Evolutionary conservation across 2,888 invertebrate species (phyloP).

Genomic region (Cacoxenus indagator): DNA sequence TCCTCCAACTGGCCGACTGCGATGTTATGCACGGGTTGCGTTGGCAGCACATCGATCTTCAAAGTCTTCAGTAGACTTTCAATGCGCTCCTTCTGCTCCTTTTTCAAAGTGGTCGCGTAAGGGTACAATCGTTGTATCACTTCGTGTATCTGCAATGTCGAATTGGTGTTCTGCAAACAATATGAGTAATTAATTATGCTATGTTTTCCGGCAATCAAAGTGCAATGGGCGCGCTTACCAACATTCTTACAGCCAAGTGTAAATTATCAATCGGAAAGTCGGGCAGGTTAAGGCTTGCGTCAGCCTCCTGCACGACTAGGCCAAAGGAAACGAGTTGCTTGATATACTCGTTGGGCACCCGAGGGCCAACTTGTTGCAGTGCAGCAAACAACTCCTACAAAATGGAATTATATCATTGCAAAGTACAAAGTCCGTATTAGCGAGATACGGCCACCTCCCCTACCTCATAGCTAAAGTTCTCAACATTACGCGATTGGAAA

Average conservation of each 20-base stretch:
- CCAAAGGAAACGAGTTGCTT: constrained; percentile 78
- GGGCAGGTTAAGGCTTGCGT: constrained; percentile 79
- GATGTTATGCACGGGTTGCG: constrained; percentile 45
- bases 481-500: constrained; percentile 92
- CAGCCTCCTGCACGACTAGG: constrained; percentile 83
- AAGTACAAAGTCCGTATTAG: background rate
- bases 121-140: constrained; percentile 87
- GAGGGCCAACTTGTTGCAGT: constrained; percentile 72
- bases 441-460: constrained; percentile 16
- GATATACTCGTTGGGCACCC: constrained; percentile 70
- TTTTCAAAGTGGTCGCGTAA: constrained; percentile 82
- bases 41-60: constrained; percentile 65
- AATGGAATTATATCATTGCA: constrained; percentile 32
- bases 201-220: background rate
- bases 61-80: constrained; percentile 79
- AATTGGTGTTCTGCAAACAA: constrained; percentile 77
- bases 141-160: constrained; percentile 77
- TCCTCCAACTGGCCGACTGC: background rate
- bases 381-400: constrained; percentile 74
- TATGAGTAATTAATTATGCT: background rate
- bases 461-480: constrained; percentile 65
- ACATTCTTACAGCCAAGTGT: constrained; percentile 73
- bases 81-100: constrained; percentile 82
- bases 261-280: constrained; percentile 93
- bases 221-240: constrained; percentile 50